phyloP scores from a whole-genome alignment of 2,888 invertebrate species.

The Tenthredo livida region DNA sequence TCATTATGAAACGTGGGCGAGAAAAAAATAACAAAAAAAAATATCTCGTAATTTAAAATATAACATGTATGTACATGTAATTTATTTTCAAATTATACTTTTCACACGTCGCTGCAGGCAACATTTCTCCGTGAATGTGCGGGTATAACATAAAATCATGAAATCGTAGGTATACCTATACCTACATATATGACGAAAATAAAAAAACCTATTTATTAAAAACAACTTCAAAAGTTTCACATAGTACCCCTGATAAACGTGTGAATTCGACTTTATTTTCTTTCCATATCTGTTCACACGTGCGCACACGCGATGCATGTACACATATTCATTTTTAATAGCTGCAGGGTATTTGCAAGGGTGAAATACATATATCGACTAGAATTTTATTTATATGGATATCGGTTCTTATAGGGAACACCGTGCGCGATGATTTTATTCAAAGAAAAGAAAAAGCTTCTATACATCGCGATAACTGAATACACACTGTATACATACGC shows the following conservation, averaged over 20 bases:
- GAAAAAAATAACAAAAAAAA: not conserved
- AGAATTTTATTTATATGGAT: not conserved
- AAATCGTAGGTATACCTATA: too few species aligned
- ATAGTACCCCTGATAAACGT: not conserved
- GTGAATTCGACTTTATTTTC: not conserved
- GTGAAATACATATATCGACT: not conserved
- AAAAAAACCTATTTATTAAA: not conserved
- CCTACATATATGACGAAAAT: too few species aligned
- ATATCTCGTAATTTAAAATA: not conserved
- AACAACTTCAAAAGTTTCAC: not conserved
- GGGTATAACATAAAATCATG: not conserved
- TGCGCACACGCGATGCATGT: not conserved
- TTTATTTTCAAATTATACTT: slow-evolving; percentile 7
- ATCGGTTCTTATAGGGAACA: not conserved
- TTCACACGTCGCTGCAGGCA: not conserved
- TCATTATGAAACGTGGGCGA: not conserved
- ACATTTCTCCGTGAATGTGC: not conserved
- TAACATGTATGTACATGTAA: not conserved
- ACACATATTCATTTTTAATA: not conserved
- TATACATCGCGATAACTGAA: not conserved
- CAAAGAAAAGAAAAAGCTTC: not conserved
- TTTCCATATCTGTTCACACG: not conserved
- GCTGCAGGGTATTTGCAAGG: not conserved
- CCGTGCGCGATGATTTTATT: not conserved
- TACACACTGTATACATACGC: not conserved